Evolutionary conservation across 2,113 vertebrate genomes (phyloP).

Genomic region (Penelope pileata): DNA sequence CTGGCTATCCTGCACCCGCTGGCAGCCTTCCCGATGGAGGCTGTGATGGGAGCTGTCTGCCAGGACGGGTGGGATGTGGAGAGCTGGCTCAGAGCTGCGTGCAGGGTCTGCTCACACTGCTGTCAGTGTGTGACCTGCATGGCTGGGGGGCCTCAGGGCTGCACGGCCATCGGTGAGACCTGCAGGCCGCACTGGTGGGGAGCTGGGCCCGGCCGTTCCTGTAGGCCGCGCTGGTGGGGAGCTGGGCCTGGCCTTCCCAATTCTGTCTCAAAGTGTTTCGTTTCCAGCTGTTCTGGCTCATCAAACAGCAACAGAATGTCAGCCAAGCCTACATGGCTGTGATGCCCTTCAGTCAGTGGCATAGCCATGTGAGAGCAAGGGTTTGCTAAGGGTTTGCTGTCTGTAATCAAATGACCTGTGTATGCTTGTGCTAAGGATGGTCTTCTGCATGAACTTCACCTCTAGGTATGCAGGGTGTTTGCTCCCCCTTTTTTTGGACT

Average conservation of each 20-base stretch:
- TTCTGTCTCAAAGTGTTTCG: fast-evolving
- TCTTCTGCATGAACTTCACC: background rate
- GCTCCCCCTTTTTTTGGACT: fast-evolving
- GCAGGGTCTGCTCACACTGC: background rate
- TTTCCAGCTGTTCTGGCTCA: background rate
- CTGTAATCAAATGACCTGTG: fast-evolving
- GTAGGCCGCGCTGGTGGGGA: background rate
- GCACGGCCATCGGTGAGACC: fast-evolving
- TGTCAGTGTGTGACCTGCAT: background rate
- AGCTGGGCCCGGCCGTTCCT: background rate
- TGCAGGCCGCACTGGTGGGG: background rate
- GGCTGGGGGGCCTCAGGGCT: fast-evolving
- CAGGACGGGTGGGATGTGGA: background rate
- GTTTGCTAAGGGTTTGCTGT: too few relatives aligned
- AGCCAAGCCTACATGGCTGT: background rate
- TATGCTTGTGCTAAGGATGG: too few relatives aligned
- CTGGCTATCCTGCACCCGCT: background rate
- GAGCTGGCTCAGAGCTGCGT: background rate
- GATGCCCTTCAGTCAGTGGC: background rate
- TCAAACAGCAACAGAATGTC: fast-evolving
- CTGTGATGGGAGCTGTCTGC: fast-evolving
- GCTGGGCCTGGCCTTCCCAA: background rate
- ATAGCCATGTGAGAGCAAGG: fast-evolving
- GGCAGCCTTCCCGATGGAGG: background rate
- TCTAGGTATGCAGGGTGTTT: background rate